Base-by-base conservation (phyloP, 1,140 invertebrate species). In the Drosophila persimilis region DNA sequence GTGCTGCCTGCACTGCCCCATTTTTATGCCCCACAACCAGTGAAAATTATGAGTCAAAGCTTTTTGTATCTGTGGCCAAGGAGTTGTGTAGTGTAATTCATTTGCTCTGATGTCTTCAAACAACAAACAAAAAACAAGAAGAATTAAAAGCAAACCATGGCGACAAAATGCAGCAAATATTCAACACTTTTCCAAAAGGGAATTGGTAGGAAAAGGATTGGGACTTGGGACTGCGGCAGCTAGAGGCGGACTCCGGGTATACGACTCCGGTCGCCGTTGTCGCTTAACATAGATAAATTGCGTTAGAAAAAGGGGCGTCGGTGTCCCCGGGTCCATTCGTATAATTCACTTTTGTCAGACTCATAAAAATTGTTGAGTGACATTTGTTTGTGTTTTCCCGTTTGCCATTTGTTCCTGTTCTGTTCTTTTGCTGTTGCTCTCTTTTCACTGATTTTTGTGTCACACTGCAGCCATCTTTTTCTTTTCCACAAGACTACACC, bases 331-430 rank as follows among this genome's bases (percentile, higher is more conserved):
- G 81, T 88, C 74, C 83, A 86, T 83, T 88, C 83, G 75, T 88
- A 88, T 88, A 88, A 88, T 88, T 88, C 83, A 88, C 83, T 88
- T 85, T 88, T 88, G 83, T 88, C 83, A 81, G 83, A 88, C 83
- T 88, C 83, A 88, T 88, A 88, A 86, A 86, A 86, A 86, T 86
- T 88, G 83, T 86, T 86, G 83, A 86, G 78, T 86, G 83, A 86
- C 83, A 86, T 86, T 86, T 88, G 83, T 86, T 86, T 86, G 83
- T 88, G 83, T 86, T 86, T 86, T 86, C 78, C 78, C 78, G 83
- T 81, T 84, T 78, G 65, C 79, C 55, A 54, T 44, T 54, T 67
- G 54, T 75, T 72, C 35, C 35, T 39, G 58, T 73, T 74, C 63
- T 51, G 50, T 62, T 53, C 56, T 56, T 5, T 26, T 26, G 24